Base-by-base conservation (phyloP, 2,888 invertebrate genomes). In the Lamellibrachia columna region DNA sequence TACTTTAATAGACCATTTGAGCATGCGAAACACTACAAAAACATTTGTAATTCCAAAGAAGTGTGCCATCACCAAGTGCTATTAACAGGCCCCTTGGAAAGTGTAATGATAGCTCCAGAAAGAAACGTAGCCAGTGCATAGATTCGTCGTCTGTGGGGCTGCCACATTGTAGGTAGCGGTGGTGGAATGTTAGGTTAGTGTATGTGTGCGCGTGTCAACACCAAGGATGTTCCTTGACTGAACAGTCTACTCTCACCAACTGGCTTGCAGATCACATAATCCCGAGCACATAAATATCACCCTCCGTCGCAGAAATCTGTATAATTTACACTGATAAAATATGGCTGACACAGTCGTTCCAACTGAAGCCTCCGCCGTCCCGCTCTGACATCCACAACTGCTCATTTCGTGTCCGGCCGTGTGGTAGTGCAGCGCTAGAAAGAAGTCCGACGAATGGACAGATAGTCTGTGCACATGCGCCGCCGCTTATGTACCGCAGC, bases 401-500 rank as follows among this genome's bases (percentile, higher is more conserved):
- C 75, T 6, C 22, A 15, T n/a, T 75, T 22, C 7, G 15, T 75
- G 75, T 75, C 75, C 15, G 22, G n/a, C 22, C 75, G 75, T n/a
- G 9, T 7, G 55, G 55, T 55, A 55, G 55, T 7, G 55, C 55
- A 75, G 75, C 22, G 75, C 75, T n/a, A 75, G 75, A 75, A 75
- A 15, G 75, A 75, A 75, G 75, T 75, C 75, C 15, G 75, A 75
- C 75, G 22, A 15, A 75, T 15, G 75, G 75, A 75, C 75, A 75
- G 75, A 75, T 75, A 75, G 75, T 75, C 75, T 75, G 75, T 75
- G 75, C n/a, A n/a, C n/a, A n/a, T 75, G 75, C 75, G 75, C 75
- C 75, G n/a, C 75, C 22, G 22, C 75, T n/a, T 75, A 90, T 90
- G 92, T 92, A 60, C 90, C 90, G 75, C 94, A 93, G 91, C 98